Conservation (phyloP, 2,113 vertebrate genomes). For the Trachemys scripta region DNA sequence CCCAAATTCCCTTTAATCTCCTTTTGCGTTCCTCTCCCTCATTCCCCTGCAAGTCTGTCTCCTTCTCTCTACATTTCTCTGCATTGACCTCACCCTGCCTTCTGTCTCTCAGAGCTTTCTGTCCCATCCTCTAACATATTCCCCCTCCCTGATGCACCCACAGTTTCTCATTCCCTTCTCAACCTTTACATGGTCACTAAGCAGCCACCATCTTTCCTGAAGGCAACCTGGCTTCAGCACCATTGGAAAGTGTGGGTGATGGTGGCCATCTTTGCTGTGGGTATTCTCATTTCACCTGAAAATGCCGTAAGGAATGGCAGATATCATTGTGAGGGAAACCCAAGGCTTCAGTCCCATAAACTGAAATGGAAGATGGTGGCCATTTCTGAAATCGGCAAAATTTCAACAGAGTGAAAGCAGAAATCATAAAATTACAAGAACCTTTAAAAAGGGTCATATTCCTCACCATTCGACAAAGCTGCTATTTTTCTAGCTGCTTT, state of each 20-base stretch:
- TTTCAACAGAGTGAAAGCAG: not conserved
- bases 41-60: not conserved
- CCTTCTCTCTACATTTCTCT: not conserved
- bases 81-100: not conserved
- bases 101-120: not conserved
- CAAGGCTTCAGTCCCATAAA: not conserved
- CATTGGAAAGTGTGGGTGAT: not conserved
- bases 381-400: slow-evolving; percentile 5
- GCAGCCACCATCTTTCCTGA: not conserved
- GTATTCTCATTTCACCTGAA: not conserved
- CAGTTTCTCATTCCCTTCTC: not conserved
- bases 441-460: not conserved
- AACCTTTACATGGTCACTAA: not conserved
- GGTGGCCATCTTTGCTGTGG: not conserved
- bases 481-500: slow-evolving; percentile 15
- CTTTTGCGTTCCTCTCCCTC: not conserved
- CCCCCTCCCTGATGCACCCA: not conserved
- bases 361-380: not conserved
- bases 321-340: not conserved
- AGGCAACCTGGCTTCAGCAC: not conserved
- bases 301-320: not conserved
- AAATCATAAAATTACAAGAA: not conserved
- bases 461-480: slow-evolving; percentile 43
- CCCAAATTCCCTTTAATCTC: not conserved
- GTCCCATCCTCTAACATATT: not conserved